Conservation (phyloP, 2,113 vertebrate species). For the Cololabis saira region DNA sequence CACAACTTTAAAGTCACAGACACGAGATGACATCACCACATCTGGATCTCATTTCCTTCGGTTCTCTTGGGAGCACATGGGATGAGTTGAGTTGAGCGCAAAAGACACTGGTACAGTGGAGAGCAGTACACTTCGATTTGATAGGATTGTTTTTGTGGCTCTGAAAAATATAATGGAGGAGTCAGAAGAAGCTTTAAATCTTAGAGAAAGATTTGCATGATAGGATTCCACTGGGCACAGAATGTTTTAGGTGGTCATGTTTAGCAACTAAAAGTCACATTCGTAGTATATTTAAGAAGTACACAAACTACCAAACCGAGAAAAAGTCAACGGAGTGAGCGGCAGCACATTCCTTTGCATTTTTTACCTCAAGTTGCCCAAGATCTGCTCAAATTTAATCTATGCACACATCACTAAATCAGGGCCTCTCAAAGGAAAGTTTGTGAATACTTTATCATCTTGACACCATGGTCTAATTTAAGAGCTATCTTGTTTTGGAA, state of each 20-base stretch:
- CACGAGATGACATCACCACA: constrained; percentile 75
- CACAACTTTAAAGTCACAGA: constrained; percentile 40
- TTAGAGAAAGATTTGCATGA: not conserved
- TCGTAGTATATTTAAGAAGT: not conserved
- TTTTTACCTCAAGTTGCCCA: constrained; percentile 21
- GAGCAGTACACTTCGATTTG: not conserved
- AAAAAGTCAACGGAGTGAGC: constrained; percentile 5
- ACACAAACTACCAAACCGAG: not conserved
- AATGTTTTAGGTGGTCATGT: not conserved
- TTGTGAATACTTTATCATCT: constrained; percentile 20
- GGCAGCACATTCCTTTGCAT: constrained; percentile 34
- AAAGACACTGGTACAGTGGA: constrained; percentile 8
- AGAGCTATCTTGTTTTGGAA: constrained; percentile 7
- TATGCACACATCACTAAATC: constrained; percentile 18
- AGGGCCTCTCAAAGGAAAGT: constrained; percentile 22
- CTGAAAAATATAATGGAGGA: not conserved
- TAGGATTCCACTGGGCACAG: not conserved
- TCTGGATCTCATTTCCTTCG: constrained; percentile 68
- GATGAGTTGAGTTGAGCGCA: constrained; percentile 27
- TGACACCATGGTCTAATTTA: constrained; percentile 33
- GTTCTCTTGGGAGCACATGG: constrained; percentile 46
- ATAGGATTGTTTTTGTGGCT: too few species aligned
- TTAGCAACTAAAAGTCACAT: not conserved
- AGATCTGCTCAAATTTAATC: constrained; percentile 39
- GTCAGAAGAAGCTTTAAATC: not conserved